Conservation (phyloP, 2,888 invertebrate genomes). For the Alloplasta piceator region DNA sequence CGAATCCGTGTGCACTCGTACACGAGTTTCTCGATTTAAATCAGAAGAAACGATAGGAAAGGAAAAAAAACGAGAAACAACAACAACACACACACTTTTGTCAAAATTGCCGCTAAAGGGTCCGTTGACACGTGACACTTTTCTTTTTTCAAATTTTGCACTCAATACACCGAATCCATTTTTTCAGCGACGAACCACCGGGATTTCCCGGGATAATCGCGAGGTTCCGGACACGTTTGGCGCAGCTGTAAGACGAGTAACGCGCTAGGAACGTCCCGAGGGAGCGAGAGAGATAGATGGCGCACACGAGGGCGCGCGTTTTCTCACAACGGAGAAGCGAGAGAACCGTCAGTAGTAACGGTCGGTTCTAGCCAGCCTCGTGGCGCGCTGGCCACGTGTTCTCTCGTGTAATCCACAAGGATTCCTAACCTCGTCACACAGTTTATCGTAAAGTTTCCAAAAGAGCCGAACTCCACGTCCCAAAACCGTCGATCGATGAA, state of each 20-base stretch:
- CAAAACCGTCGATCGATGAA: neutral
- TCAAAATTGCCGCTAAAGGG: slow-evolving; percentile 47
- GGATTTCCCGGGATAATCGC: neutral
- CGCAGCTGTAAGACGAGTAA: slow-evolving; percentile 48
- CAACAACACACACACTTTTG: slow-evolving; percentile 50
- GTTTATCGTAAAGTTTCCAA: slow-evolving; percentile 18
- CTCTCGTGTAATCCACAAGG: slow-evolving; percentile 38
- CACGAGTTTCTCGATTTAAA: slow-evolving; percentile 40
- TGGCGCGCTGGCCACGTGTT: slow-evolving; percentile 64
- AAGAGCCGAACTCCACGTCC: neutral
- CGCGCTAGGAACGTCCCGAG: slow-evolving; percentile 44
- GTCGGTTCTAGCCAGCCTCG: slow-evolving; percentile 63
- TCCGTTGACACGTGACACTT: slow-evolving; percentile 16
- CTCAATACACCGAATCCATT: slow-evolving; percentile 41
- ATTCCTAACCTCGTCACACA: slow-evolving; percentile 40
- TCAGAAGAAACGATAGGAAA: neutral
- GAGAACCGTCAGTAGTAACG: slow-evolving; percentile 65
- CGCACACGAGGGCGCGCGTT: slow-evolving; percentile 9
- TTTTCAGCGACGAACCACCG: no score
- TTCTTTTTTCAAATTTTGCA: slow-evolving; percentile 53
- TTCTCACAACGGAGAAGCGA: slow-evolving; percentile 26
- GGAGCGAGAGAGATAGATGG: slow-evolving; percentile 35
- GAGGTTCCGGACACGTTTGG: neutral
- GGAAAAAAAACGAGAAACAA: no score
- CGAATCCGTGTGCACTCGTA: slow-evolving; percentile 52